Base-by-base conservation (phyloP, 2,797 vertebrate species). In the Agapornis canus region DNA sequence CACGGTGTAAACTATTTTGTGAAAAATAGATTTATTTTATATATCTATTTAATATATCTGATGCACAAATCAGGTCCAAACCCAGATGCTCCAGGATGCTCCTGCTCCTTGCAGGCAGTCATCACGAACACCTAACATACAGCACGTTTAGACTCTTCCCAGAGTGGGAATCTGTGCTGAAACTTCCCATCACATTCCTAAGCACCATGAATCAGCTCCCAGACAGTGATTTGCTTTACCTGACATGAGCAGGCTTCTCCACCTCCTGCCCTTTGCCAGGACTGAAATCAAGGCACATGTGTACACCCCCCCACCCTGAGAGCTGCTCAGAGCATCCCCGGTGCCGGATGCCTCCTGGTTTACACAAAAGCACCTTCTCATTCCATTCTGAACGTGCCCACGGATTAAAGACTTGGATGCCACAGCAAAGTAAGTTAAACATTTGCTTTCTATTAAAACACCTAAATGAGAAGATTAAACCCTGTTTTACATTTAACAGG, bases 391-490 rank as follows among this genome's bases (percentile, higher is more conserved):
- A 86, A 70, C 26, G 29, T 94, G 94, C 95, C 86, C 81, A n/a
- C 22, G 88, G 97, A 97, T 97, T 96, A 97, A 89, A 95, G 96
- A 97, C 94, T 93, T 51, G 61, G 95, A 84, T 81, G 95, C 96
- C 97, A 93, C 90, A 64, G 93, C 96, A 97, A 97, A 95, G 96
- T 77, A 89, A 97, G 95, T 94, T 91, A 97, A 97, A 98, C 96
- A 94, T 94, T 96, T 96, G 92, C 97, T 97, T 98, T 97, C 97
- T 97, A 97, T 96, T 97, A 97, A 95, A 97, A 96, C 92, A 95
- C 91, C 97, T 94, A 97, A 96, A 97, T 96, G 97, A 96, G 97
- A 96, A 97, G 97, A 98, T 98, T 98, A 98, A 98, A 97, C 95
- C 89, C 97, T 96, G 73, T 89, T 98, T 97, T 97, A 95, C 88